phyloP scores from a whole-genome alignment of 2,797 vertebrate species.

The Rhynchonycteris naso region DNA sequence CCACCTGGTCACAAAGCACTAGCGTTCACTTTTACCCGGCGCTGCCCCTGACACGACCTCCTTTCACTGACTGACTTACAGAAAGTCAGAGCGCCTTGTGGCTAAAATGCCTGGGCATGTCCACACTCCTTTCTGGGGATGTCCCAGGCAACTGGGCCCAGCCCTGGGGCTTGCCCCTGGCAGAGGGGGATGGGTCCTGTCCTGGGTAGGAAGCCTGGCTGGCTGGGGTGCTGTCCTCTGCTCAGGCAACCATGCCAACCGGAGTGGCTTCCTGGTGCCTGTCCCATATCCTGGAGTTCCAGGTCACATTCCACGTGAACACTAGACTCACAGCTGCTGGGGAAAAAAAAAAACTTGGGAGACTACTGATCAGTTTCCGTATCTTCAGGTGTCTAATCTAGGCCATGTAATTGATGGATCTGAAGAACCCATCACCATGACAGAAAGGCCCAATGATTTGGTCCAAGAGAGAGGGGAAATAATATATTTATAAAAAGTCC shows the following conservation, averaged over 20 bases:
- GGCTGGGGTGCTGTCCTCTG: neutral
- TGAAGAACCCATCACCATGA: neutral
- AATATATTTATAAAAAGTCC: neutral
- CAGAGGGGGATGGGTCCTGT: fast-evolving
- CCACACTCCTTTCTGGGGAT: neutral
- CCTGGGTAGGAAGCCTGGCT: neutral
- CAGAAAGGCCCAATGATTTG: neutral
- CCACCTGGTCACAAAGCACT: neutral
- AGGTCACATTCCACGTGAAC: neutral
- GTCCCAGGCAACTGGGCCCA: neutral
- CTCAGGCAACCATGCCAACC: neutral
- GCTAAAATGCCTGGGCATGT: neutral
- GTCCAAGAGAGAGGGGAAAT: neutral
- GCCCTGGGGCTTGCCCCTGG: fast-evolving
- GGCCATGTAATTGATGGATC: fast-evolving
- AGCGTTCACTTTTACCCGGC: neutral
- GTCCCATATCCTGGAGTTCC: fast-evolving
- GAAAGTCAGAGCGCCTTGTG: neutral
- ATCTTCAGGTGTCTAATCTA: neutral
- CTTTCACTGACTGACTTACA: neutral
- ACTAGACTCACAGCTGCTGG: neutral
- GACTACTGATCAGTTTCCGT: neutral
- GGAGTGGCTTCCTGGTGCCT: neutral
- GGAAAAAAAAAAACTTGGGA: neutral
- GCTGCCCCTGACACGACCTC: neutral